Conservation (phyloP, 2,888 invertebrate genomes). For the Agrotis puta region DNA sequence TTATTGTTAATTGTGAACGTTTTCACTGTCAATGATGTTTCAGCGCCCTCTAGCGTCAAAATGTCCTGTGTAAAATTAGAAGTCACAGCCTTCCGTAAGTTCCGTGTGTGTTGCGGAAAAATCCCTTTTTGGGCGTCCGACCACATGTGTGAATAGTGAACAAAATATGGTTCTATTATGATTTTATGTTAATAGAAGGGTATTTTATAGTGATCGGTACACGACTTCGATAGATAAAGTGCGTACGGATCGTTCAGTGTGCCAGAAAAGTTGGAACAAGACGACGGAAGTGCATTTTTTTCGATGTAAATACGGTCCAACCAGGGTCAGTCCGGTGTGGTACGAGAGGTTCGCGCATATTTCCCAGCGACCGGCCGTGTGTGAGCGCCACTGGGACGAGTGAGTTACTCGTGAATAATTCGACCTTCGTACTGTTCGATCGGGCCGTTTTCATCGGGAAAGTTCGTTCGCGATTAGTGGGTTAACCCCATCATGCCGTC, state of each 20-base stretch:
- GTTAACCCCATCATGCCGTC: conserved; percentile 88
- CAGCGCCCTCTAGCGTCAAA: conserved; percentile 85
- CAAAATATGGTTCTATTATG: conserved; percentile 89
- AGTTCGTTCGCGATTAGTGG: conserved; percentile 82
- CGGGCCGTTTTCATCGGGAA: conserved; percentile 78
- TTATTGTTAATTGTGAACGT: conserved; percentile 74
- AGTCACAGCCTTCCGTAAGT: conserved; percentile 90
- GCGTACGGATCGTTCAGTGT: conserved; percentile 81
- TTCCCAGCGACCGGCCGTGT: conserved; percentile 76
- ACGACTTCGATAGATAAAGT: conserved; percentile 80
- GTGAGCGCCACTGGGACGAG: conserved; percentile 74
- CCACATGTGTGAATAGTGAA: conserved; percentile 92
- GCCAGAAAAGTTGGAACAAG: conserved; percentile 82
- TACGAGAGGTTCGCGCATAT: conserved; percentile 83
- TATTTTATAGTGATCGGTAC: conserved; percentile 80
- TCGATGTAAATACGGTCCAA: conserved; percentile 90
- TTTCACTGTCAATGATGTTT: conserved; percentile 69
- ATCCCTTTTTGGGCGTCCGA: conserved; percentile 93
- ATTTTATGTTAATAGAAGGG: conserved; percentile 80
- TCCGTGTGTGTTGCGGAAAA: conserved; percentile 92
- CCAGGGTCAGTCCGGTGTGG: conserved; percentile 89
- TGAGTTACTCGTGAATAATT: conserved; percentile 75
- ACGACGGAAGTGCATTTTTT: conserved; percentile 89
- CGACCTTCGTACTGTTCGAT: conserved; percentile 83
- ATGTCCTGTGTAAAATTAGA: conserved; percentile 88